A percentile compares a stretch with the other conserved stretches of the same genome.
Evolutionary conservation across 2,797 vertebrate genomes (phyloP).

Genomic region (Melanitta fusca): DNA sequence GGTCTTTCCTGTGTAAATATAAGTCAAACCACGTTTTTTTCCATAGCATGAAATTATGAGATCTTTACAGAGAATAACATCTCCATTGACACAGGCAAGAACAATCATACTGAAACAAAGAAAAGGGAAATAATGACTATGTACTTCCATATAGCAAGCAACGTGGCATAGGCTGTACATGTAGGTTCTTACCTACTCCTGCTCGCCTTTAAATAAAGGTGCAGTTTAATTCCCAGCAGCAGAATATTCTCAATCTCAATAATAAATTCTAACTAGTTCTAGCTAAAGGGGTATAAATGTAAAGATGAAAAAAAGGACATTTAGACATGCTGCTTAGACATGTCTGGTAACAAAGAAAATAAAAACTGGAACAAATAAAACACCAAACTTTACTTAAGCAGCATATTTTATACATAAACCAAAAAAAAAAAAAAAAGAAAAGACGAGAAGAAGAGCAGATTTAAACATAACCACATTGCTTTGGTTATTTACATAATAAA

Average conservation of each 20-base stretch:
- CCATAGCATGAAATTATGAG: not conserved
- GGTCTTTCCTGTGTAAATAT: not conserved
- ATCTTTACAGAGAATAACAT: not conserved
- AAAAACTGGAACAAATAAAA: not conserved
- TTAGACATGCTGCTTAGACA: not conserved
- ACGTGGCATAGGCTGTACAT: not conserved
- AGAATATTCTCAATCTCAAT: not conserved
- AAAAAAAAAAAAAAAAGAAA: not conserved
- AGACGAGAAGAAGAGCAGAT: not conserved
- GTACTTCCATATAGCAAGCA: not conserved
- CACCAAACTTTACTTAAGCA: not conserved
- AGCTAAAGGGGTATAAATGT: not conserved
- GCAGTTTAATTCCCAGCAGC: not conserved
- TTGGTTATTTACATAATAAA: conserved; percentile 45
- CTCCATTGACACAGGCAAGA: not conserved
- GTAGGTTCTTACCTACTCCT: not conserved
- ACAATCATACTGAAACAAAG: not conserved
- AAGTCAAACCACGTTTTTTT: not conserved
- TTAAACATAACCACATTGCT: conserved; percentile 14
- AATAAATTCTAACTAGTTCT: not conserved
- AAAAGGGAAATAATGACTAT: not conserved
- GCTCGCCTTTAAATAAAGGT: not conserved
- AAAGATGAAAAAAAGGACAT: not conserved
- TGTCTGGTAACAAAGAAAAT: not conserved
- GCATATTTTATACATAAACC: not conserved